phyloP scores from a whole-genome alignment of 2,113 vertebrate species.

The Bubalus kerabau region DNA sequence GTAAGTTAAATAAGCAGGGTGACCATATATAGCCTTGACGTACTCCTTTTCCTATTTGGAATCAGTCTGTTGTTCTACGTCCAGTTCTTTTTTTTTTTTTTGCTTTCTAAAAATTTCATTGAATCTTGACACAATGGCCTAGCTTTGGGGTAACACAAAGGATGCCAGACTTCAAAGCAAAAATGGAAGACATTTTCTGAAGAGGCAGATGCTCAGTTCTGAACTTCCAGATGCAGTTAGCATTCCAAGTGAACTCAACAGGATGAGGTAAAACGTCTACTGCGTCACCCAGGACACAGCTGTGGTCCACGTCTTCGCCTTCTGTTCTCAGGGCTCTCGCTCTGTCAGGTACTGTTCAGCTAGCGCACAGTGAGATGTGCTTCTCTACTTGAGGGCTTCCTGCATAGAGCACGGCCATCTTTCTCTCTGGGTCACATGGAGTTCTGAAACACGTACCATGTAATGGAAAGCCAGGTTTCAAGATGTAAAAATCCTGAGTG shows the following conservation, averaged over 20 bases:
- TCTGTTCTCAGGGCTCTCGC: neutral
- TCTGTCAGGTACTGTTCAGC: neutral
- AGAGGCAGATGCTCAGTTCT: neutral
- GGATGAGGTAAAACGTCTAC: neutral
- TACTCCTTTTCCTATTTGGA: too few relatives aligned
- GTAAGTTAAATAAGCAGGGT: too few relatives aligned
- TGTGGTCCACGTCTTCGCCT: neutral
- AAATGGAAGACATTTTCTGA: constrained; percentile 1
- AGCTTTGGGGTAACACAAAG: neutral
- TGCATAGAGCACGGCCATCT: neutral
- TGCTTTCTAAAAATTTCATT: constrained; percentile 29
- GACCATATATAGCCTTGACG: too few relatives aligned
- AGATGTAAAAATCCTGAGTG: constrained; percentile 4
- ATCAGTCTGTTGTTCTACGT: too few relatives aligned
- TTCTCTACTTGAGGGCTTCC: neutral
- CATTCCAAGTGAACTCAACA: neutral
- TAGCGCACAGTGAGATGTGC: neutral
- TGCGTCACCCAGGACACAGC: neutral
- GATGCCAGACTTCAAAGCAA: neutral
- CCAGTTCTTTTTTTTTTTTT: neutral
- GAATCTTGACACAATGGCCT: constrained; percentile 9
- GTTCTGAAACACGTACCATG: neutral
- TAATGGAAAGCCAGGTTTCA: neutral
- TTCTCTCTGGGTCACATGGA: neutral
- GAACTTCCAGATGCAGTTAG: neutral